Conservation (phyloP, 2,113 vertebrate species). For the Bombycilla garrulus region DNA sequence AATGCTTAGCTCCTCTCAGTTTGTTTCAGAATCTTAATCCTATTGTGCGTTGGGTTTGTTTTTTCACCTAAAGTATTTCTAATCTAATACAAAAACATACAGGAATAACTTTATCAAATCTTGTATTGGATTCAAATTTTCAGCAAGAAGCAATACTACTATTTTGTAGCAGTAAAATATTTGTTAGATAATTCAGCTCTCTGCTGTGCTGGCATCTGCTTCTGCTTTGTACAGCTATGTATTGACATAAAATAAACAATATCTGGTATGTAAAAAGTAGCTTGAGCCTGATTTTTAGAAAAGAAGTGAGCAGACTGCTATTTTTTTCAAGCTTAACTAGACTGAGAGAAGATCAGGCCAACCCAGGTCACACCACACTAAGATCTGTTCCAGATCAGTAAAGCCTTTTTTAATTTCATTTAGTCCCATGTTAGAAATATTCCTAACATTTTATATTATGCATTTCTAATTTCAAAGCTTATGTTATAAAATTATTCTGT, state of each 20-base stretch:
- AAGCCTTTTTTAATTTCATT: conserved; percentile 26
- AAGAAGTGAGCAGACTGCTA: neutral
- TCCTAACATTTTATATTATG: conserved; percentile 17
- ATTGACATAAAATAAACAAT: conserved; percentile 32
- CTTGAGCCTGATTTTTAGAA: conserved; percentile 2
- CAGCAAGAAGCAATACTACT: conserved; percentile 11
- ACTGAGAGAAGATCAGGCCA: neutral
- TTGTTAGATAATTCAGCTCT: conserved; percentile 38
- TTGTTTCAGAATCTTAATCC: neutral
- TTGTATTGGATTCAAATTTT: neutral
- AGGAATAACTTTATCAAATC: neutral
- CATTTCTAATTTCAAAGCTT: conserved; percentile 50
- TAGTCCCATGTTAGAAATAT: conserved; percentile 42
- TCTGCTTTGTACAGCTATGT: neutral
- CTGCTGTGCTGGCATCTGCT: neutral
- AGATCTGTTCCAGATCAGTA: conserved; percentile 28
- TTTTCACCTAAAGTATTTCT: neutral
- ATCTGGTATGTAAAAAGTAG: conserved; percentile 19
- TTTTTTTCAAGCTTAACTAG: neutral
- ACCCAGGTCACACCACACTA: neutral
- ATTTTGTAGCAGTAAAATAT: conserved; percentile 16
- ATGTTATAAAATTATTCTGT: conserved; percentile 48
- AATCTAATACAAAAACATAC: neutral
- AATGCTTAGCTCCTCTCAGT: neutral
- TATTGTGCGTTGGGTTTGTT: neutral